Conservation (phyloP, 2,113 vertebrate genomes). For the Lonchura striata region DNA sequence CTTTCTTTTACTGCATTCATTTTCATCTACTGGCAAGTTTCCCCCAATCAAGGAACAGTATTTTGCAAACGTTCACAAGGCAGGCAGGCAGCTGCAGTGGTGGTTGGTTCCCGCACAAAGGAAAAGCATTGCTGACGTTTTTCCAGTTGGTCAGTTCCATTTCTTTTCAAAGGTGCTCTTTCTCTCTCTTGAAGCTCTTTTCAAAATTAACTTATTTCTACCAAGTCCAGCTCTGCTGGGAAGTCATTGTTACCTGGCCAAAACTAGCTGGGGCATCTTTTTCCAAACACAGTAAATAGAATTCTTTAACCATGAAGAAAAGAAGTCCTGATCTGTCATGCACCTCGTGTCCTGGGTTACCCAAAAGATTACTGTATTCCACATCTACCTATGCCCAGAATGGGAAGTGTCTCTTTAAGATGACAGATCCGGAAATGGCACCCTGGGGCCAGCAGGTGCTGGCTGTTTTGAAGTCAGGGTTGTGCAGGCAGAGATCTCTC, state of each 20-base stretch:
- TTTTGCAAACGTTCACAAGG: background rate
- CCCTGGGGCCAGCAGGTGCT: fast-evolving
- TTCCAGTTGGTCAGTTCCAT: background rate
- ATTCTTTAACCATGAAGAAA: background rate
- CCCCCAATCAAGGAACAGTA: background rate
- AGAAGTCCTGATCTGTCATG: background rate
- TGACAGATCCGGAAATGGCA: fast-evolving
- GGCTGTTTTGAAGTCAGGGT: fast-evolving
- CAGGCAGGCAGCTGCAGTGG: background rate
- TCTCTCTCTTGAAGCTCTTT: background rate
- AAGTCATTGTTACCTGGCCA: background rate
- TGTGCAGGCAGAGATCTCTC: background rate
- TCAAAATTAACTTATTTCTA: background rate
- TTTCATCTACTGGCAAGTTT: background rate
- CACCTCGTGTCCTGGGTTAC: too few species aligned
- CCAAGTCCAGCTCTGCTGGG: background rate
- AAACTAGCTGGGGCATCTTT: background rate
- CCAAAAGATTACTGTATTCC: background rate
- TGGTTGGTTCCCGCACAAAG: background rate
- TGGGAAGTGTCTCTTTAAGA: background rate
- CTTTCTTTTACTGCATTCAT: background rate
- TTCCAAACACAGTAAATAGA: background rate
- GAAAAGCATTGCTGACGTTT: background rate
- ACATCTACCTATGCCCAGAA: background rate
- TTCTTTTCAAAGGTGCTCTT: background rate